These are phyloP conservation scores for Oxygymnocypris stewartii DNA, from an alignment of 2,113 vertebrate genomes.

Conservation along the genomic window DNA sequence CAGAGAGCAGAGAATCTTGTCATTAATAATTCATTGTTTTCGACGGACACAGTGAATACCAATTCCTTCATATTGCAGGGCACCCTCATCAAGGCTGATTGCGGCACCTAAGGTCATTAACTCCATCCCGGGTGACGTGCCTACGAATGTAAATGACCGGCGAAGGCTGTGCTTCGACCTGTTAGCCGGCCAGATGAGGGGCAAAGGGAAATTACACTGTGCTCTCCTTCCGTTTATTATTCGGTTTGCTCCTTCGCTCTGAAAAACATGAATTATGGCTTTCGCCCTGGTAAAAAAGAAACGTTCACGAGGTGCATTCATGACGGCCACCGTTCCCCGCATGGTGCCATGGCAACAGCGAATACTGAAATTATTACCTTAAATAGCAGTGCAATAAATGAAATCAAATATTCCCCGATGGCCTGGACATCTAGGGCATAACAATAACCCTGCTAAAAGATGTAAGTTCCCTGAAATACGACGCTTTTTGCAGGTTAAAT, in stretches of 20 bases:
- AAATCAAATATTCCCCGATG: constrained; percentile 17
- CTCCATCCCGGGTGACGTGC: constrained; percentile 66
- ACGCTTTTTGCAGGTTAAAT: constrained; percentile 42
- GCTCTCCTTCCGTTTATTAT: constrained; percentile 54
- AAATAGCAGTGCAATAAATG: constrained; percentile 26
- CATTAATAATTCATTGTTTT: constrained; percentile 79
- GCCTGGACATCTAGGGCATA: not conserved
- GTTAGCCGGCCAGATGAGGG: constrained; percentile 38
- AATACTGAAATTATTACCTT: constrained; percentile 32
- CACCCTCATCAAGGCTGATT: constrained; percentile 72
- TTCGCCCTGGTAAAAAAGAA: constrained; percentile 40
- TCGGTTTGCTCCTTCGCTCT: constrained; percentile 39
- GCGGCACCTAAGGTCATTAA: constrained; percentile 71
- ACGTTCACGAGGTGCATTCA: constrained; percentile 40
- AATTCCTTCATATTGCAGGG: constrained; percentile 71
- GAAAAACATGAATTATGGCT: constrained; percentile 45
- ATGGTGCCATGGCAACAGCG: constrained; percentile 18
- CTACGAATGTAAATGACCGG: constrained; percentile 64
- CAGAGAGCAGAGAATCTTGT: constrained; percentile 60
- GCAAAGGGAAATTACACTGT: constrained; percentile 48
- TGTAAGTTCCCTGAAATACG: not conserved
- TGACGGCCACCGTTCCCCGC: not conserved
- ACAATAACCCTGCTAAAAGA: constrained; percentile 13
- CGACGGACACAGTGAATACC: constrained; percentile 75
- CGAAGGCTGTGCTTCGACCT: constrained; percentile 58